Base-by-base conservation (phyloP, 2,888 invertebrate genomes). In the Sclerodermus sp. region DNA sequence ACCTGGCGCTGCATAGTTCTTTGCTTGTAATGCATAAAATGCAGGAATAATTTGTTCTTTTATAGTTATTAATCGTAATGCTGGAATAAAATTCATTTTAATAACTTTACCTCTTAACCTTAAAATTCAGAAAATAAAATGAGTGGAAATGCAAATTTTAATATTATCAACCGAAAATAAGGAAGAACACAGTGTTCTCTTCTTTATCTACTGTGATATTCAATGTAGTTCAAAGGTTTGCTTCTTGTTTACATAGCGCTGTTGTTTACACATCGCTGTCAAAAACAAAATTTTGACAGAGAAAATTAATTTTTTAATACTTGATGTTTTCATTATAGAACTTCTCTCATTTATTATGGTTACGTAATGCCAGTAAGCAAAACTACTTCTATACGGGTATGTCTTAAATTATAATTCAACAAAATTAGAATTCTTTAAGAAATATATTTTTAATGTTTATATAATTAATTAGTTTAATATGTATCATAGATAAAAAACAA, bases 331-430 rank as follows among this genome's bases (percentile, higher is more conserved):
- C 31, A 45, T 43, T 30, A 8, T 8, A 23, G 8, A 23, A 23
- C 8, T 23, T 23, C 8, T 8, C 3, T 23, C 3, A 23, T 23
- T 42, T 39, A 37, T 47, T 55, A 64, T 51, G 58, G 65, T 72
- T 70, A 76, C 76, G 75, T 75, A 57, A 77, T 77, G 76, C 74
- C 76, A 71, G 68, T 73, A 66, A 73, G 70, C 62, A 70, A 58
- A 57, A 70, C 67, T 57, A 62, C 62, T 51, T 58, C 17, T 29
- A 48, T 58, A 30, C 58, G 53, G 58, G 64, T 63, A 54, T 17
- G 57, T 59, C 41, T 16, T 12, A 12, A 16, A 38, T 9, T 38
- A 14, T n/a, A 38, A 4, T 6, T n/a, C 17, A 16, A 8, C 40
- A 29, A 43, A 40, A 49, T 36, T 13, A 6, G 6, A 44, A 40